Percentiles rank a stretch among this genome's conserved stretches.
phyloP scores from a whole-genome alignment of 1,140 invertebrate species.

The Sweltsa coloradensis region DNA sequence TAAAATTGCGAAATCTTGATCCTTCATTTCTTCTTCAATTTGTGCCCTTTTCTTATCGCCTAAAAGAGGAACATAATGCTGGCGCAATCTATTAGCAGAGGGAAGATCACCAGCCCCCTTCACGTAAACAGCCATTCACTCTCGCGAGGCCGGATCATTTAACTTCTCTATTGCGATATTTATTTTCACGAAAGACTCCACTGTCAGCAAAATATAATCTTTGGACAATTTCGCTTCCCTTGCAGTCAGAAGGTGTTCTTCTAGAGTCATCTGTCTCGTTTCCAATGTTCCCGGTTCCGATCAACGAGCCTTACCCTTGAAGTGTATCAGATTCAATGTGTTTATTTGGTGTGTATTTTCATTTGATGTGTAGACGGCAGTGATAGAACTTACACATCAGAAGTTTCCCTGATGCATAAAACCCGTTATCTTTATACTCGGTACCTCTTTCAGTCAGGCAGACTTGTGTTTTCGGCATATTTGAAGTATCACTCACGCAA shows the following conservation, averaged over 20 bases:
- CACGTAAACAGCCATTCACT: not conserved
- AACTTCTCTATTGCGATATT: not conserved
- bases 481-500: too few species aligned
- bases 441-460: too few species aligned
- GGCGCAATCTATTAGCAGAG: not conserved
- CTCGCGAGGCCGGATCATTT: not conserved
- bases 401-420: too few species aligned
- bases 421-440: too few species aligned
- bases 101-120: not conserved
- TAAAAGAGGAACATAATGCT: not conserved
- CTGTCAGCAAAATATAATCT: not conserved
- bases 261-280: not conserved
- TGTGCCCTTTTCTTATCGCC: not conserved
- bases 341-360: not conserved
- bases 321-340: not conserved
- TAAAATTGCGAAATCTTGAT: not conserved
- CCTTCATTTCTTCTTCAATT: not conserved
- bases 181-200: not conserved
- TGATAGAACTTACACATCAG: too few species aligned
- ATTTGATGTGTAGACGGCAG: too few species aligned
- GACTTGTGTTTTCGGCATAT: too few species aligned
- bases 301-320: too few species aligned
- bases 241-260: not conserved
- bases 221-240: not conserved
- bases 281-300: not conserved